Evolutionary conservation across 2,797 vertebrate genomes (phyloP).

Genomic region (Chrosomus eos): DNA sequence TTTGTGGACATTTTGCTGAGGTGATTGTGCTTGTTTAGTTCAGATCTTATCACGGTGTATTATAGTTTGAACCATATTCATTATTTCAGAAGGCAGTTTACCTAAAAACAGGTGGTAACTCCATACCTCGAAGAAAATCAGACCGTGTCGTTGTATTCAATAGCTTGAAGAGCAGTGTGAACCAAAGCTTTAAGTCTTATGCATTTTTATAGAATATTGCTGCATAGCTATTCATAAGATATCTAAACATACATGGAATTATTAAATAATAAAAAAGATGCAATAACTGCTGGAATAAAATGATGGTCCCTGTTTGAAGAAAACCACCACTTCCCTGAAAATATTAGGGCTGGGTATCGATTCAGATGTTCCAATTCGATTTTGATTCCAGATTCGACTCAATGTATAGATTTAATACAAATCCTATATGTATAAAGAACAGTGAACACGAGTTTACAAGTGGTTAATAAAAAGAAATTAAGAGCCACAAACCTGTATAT

Average conservation of each 20-base stretch:
- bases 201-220: conserved; percentile 78
- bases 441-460: no score
- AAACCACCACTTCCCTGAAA: background rate
- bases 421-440: no score
- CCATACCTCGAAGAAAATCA: conserved; percentile 65
- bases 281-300: conserved; percentile 80
- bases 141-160: conserved; percentile 59
- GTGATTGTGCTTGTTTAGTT: conserved; percentile 46
- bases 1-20: conserved; percentile 60
- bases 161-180: conserved; percentile 73
- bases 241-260: conserved; percentile 62
- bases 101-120: conserved; percentile 59
- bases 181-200: conserved; percentile 90
- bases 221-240: conserved; percentile 63
- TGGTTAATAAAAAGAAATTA: no score
- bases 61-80: conserved; percentile 23
- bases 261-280: conserved; percentile 56
- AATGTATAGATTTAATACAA: no score
- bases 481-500: no score
- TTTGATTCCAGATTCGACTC: no score
- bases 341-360: no score
- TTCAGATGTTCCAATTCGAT: no score
- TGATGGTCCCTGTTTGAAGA: conserved; percentile 20
- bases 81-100: conserved; percentile 61
- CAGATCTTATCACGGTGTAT: conserved; percentile 48